Evolutionary conservation across 2,888 invertebrate species (phyloP), one percentile per base, ranked within the genome.

Genomic region (Temnothorax unifasciatus): DNA sequence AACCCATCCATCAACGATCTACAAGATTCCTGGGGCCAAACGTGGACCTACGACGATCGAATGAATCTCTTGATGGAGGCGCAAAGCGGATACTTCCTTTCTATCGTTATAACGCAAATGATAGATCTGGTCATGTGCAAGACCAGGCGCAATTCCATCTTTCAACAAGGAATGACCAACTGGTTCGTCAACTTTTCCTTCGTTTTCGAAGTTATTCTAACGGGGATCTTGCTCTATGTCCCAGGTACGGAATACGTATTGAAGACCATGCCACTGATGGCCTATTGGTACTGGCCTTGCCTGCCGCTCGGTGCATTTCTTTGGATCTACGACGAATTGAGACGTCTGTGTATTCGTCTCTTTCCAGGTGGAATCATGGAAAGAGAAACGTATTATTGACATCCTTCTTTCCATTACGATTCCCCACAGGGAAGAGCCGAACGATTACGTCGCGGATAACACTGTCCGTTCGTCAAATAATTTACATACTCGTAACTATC

Each of bases 51-150:
- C 92, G 93, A 94, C 18, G 96, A 96, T 90, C 96, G 97, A 66
- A 97, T 97, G 95, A 95, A 96, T 90, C 92, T 97, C 83, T 96
- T 97, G 92, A 96, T 96, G 89, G 97, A 97, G 47, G 96, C 97
- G 88, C 97, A 97, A 92, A 97, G 97, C 8, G 96, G 97, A 25
- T 97, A 97, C 95, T 97, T 97, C 91, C 96, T 97, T 11, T 96
- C 97, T 5, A 96, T 97, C 79, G 97, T 97, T 50, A 95, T 97
- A 82, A 96, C 96, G 47, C 97, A 97, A 94, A 97, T 97, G 96
- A 96, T 96, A 92, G 97, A 97, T 95, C 95, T 97, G 85, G 95
- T 97, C 89, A 96, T 97, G 94, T 97, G 97, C 94, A 97, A 97
- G 94, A 97, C 97, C 5, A 95, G 97, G 92, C 96, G 96, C 91